Evolutionary conservation across 2,113 vertebrate species (phyloP), one percentile per base, ranked within the genome.

Genomic region (Ceratotherium simum): DNA sequence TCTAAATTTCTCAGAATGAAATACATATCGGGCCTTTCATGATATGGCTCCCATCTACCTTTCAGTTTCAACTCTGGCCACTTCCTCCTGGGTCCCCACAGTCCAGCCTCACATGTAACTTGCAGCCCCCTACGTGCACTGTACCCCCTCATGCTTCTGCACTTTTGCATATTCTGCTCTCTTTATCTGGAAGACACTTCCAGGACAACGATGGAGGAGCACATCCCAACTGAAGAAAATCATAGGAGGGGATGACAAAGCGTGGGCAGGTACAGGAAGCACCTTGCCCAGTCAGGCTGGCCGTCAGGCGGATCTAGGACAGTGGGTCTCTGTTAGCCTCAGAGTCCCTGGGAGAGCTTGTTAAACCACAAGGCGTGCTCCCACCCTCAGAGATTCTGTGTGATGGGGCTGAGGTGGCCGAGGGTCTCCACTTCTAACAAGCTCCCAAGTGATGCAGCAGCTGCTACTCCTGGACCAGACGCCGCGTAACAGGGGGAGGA

Each of bases 231-330:
- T 73, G 18, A 33, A 72, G 60, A 33, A 51, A 54, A 73, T 16
- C 20, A 42, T 36, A 29, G 17, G 62, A 60, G 31, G 5, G 0
- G 48, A n/a, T 20, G n/a, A 46, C 58, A 76, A n/a, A 16, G 21
- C 2, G 13, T n/a, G 23, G 60, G 9, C 17, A 2, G 56, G n/a
- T 20, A 54, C 12, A 18, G 87, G 87, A 83, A 46, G 20, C 4
- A 20, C 48, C 48, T 82, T 2, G 11, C 20, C 46, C 69, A 33
- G 25, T 36, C 33, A 7, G 18, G 8, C 31, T 18, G 82, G 76
- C 3, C 36, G 27, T 12, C 0, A 48, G n/a, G 27, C 1, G 14
- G 4, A 5, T 16, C 65, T 12, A 20, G 29, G 27, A 60, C n/a
- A 6, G 25, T 5, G 7, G 73, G 88, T 36, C 36, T 36, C 69